Conservation (phyloP, 2,888 invertebrate genomes). For the Andrena bucephala region DNA sequence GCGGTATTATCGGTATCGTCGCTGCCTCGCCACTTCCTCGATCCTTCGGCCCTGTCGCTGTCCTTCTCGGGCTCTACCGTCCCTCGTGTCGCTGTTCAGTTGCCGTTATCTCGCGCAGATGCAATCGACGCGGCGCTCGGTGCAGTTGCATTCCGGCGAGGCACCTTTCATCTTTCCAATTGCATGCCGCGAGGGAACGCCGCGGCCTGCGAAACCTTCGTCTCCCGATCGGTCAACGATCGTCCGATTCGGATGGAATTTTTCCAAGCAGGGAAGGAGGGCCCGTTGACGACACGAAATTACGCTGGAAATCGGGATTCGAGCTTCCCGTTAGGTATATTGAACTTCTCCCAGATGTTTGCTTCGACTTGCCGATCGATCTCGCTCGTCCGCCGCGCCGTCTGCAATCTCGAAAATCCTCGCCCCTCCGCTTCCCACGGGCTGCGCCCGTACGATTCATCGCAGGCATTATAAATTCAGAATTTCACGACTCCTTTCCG, state of each 20-base stretch:
- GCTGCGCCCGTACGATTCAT: not conserved
- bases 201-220: not conserved
- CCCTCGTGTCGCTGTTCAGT: too few relatives aligned
- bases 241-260: not conserved
- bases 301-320: too few relatives aligned
- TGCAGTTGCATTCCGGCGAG: slow-evolving; percentile 24
- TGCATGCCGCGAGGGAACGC: slow-evolving; percentile 3
- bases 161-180: slow-evolving; percentile 49
- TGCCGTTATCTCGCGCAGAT: slow-evolving; percentile 18
- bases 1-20: slow-evolving; percentile 4
- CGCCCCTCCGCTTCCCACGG: not conserved
- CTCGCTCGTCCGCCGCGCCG: too few relatives aligned
- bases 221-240: slow-evolving; percentile 9
- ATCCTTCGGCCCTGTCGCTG: too few relatives aligned
- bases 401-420: too few relatives aligned
- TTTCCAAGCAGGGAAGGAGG: too few relatives aligned
- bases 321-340: too few relatives aligned
- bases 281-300: too few relatives aligned
- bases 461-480: not conserved
- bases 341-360: too few relatives aligned
- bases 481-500: too few relatives aligned
- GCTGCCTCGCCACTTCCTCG: not conserved
- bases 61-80: too few relatives aligned
- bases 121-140: slow-evolving; percentile 3
- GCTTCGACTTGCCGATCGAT: too few relatives aligned